These are phyloP conservation scores for Rugalucina vietnamica DNA, from an alignment of 2,888 invertebrate species.

Conservation along the genomic window DNA sequence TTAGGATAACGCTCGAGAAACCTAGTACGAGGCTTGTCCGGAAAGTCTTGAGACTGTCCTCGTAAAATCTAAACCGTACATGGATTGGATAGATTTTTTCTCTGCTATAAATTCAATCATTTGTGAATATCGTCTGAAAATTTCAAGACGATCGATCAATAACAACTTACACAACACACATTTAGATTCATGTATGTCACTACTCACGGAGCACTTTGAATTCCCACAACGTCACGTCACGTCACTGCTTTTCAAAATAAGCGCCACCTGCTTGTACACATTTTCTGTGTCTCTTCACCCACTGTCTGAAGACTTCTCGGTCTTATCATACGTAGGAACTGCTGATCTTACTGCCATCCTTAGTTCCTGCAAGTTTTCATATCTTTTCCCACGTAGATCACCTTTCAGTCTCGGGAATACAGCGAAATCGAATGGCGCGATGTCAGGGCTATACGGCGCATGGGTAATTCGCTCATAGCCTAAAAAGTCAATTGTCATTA, in stretches of 20 bases:
- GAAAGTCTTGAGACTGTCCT: too few species aligned
- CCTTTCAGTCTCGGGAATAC: not conserved
- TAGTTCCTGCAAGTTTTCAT: not conserved
- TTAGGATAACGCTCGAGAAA: too few species aligned
- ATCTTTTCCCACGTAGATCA: not conserved
- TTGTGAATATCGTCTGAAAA: too few species aligned
- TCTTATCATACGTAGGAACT: not conserved
- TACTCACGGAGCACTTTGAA: not conserved
- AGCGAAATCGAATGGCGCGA: not conserved
- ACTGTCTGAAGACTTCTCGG: not conserved
- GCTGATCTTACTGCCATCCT: not conserved
- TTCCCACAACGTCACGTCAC: too few species aligned
- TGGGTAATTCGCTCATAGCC: not conserved
- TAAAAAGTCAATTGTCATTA: not conserved
- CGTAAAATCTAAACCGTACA: too few species aligned
- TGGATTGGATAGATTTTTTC: too few species aligned
- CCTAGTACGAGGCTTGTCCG: too few species aligned
- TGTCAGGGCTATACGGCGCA: not conserved
- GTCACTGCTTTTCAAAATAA: not conserved
- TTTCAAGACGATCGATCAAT: too few species aligned
- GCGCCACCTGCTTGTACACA: not conserved
- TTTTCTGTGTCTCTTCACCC: not conserved
- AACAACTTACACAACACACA: too few species aligned
- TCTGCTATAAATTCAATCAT: too few species aligned
- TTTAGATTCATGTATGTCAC: too few species aligned